Conservation (phyloP, 2,888 invertebrate genomes). For the Emmelina monodactyla region DNA sequence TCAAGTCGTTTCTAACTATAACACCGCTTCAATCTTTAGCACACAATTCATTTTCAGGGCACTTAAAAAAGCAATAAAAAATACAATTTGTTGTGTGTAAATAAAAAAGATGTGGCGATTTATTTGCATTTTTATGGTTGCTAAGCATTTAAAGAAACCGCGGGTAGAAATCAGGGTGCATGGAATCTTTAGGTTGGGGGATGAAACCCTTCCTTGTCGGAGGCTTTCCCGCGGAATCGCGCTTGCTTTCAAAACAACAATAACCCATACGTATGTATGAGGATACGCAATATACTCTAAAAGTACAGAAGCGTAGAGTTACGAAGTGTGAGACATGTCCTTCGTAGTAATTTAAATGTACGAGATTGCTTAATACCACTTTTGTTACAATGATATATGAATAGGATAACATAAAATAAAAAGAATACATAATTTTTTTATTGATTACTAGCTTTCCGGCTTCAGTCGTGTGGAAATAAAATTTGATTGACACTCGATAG, state of each 20-base stretch:
- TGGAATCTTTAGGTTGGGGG: constrained; percentile 31
- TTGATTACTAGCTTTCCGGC: no score
- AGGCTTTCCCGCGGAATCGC: constrained; percentile 30
- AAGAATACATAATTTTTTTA: no score
- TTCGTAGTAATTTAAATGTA: no score
- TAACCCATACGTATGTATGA: constrained; percentile 49
- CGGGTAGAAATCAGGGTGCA: constrained; percentile 32
- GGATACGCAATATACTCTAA: constrained; percentile 56
- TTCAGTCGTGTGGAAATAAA: no score
- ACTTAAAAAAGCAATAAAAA: background rate
- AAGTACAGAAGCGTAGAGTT: constrained; percentile 36
- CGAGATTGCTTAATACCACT: no score
- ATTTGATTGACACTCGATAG: no score
- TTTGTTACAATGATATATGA: no score
- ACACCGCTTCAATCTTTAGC: no score
- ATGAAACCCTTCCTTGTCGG: constrained; percentile 37
- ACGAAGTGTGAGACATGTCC: no score
- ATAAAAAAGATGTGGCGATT: no score
- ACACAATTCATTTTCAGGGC: background rate
- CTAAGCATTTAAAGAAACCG: constrained; percentile 51
- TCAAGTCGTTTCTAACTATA: no score
- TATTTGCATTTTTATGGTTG: constrained; percentile 58
- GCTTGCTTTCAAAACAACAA: constrained; percentile 59
- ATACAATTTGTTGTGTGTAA: constrained; percentile 9
- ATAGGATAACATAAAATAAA: no score